Percentiles rank a stretch among this genome's conserved stretches.
phyloP scores from a whole-genome alignment of 2,888 invertebrate genomes.

The Orthosia incerta region DNA sequence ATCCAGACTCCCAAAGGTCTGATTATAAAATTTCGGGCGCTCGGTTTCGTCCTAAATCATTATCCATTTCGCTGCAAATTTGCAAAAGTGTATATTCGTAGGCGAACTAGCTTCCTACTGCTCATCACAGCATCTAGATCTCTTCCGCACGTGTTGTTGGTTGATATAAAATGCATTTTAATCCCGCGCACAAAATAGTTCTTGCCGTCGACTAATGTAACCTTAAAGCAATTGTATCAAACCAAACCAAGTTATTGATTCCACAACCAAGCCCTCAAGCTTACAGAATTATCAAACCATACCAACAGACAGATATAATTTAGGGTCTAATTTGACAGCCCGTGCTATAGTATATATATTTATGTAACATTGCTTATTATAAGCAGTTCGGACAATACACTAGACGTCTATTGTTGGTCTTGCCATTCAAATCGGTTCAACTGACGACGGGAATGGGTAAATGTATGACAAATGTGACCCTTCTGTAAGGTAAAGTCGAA shows the following conservation, averaged over 20 bases:
- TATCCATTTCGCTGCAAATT: too few relatives aligned
- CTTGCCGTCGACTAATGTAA: too few relatives aligned
- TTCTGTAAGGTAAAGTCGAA: slow-evolving; percentile 21
- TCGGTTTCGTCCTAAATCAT: too few relatives aligned
- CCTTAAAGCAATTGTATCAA: neutral
- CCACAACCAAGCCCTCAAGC: slow-evolving; percentile 17
- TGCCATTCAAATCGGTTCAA: slow-evolving; percentile 57
- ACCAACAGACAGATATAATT: slow-evolving; percentile 13
- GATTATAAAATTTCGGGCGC: too few relatives aligned
- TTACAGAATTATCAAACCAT: slow-evolving; percentile 1
- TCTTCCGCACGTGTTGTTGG: too few relatives aligned
- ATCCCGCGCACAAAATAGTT: too few relatives aligned
- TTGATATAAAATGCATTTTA: too few relatives aligned
- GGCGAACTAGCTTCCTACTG: too few relatives aligned
- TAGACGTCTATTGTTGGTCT: slow-evolving; percentile 39
- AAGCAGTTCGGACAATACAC: slow-evolving; percentile 46
- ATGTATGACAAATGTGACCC: slow-evolving; percentile 47
- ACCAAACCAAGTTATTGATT: slow-evolving; percentile 3
- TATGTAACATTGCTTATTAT: slow-evolving; percentile 14
- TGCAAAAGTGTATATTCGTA: too few relatives aligned
- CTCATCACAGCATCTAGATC: too few relatives aligned
- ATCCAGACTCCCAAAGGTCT: too few relatives aligned
- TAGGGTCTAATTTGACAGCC: neutral
- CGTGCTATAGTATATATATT: neutral
- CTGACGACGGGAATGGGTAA: slow-evolving; percentile 32